A percentile compares a stretch with the other conserved stretches of the same genome.
Evolutionary conservation across 1,140 invertebrate genomes (phyloP).

Genomic region (Drosophila kohkoa): DNA sequence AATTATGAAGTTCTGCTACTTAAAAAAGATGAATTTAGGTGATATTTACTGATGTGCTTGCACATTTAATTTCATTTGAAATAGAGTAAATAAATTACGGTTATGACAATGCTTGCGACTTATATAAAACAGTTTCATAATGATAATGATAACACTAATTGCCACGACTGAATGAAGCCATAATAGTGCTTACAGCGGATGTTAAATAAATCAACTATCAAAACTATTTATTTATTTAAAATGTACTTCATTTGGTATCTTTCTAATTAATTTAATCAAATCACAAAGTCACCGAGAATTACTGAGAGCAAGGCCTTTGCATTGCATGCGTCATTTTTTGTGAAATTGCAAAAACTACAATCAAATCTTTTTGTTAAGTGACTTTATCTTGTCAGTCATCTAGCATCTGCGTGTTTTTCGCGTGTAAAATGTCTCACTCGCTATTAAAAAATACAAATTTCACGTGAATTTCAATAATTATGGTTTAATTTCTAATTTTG

Average conservation of each 20-base stretch:
- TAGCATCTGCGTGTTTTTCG: conserved; percentile 50
- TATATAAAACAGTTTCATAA: conserved; percentile 22
- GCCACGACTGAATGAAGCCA: not conserved
- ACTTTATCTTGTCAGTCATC: conserved; percentile 52
- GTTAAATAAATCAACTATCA: conserved; percentile 6
- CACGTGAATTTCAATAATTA: conserved; percentile 34
- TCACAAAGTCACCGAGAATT: conserved; percentile 25
- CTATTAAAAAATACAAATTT: conserved; percentile 34
- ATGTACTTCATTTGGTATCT: conserved; percentile 49
- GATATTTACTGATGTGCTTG: conserved; percentile 3
- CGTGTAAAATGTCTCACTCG: conserved; percentile 66
- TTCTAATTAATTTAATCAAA: conserved; percentile 57
- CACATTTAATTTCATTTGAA: conserved; percentile 29
- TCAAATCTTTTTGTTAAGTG: conserved; percentile 44
- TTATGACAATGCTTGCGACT: not conserved
- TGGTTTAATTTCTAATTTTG: conserved; percentile 15
- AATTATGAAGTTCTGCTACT: conserved; percentile 1
- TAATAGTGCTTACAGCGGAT: not conserved
- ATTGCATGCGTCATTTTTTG: conserved; percentile 2
- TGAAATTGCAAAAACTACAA: conserved; percentile 53
- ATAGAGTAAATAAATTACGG: conserved; percentile 12
- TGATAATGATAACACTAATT: conserved; percentile 25
- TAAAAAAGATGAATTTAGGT: not conserved
- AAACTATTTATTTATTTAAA: conserved; percentile 45
- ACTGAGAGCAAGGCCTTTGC: conserved; percentile 3